Evolutionary conservation across 30 jellyfish, hydroid and myxozoan genomes (phyloP).

Genomic region (Haliclystus octoradiatus): DNA sequence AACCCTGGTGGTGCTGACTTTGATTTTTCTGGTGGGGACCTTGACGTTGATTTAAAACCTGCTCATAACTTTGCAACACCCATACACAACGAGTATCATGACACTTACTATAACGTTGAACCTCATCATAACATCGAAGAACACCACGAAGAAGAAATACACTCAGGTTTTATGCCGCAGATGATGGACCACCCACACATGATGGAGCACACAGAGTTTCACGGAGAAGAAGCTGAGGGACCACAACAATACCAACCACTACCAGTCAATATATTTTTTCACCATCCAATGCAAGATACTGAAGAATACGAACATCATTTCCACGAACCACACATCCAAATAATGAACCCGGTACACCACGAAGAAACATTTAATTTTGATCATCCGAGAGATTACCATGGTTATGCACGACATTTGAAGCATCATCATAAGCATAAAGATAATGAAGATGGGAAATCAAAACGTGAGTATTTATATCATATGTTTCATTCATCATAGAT

Average conservation of each 20-base stretch:
- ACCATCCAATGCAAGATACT: neutral
- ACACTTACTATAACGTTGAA: neutral
- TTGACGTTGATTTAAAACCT: conserved; percentile 78
- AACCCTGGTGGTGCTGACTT: conserved; percentile 93
- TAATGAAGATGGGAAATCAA: no score
- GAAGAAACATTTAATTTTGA: neutral
- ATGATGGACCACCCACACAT: neutral
- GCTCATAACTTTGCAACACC: conserved; percentile 78
- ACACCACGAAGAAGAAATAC: conserved; percentile 29
- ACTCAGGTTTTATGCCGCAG: neutral
- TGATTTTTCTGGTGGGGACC: conserved; percentile 78
- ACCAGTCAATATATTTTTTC: neutral
- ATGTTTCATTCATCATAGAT: no score
- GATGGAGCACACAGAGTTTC: neutral
- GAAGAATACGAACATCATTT: neutral
- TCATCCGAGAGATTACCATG: neutral
- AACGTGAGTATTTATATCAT: no score
- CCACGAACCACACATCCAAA: neutral
- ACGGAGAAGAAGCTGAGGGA: neutral
- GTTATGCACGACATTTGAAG: neutral
- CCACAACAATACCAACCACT: neutral
- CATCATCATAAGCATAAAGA: no score
- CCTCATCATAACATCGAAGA: conserved; percentile 14
- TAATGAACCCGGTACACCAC: neutral
- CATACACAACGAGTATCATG: conserved; percentile 35